A percentile compares a stretch with the other conserved stretches of the same genome.
Evolutionary conservation across 2,888 invertebrate species (phyloP).

Genomic region (Girardia tigrina): DNA sequence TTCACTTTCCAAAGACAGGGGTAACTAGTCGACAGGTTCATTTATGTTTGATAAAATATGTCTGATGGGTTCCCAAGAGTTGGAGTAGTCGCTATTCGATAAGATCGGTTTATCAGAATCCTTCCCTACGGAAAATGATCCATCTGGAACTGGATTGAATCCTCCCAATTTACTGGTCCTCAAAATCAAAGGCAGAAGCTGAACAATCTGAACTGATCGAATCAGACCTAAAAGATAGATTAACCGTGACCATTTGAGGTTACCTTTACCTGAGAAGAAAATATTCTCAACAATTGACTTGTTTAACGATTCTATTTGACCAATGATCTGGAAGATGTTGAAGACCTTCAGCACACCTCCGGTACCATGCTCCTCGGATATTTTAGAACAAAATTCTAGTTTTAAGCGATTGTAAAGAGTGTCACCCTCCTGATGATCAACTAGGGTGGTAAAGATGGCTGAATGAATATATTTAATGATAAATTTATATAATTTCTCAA

Average conservation of each 20-base stretch:
- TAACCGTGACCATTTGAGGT: background rate
- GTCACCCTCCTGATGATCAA: background rate
- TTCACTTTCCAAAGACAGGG: too few relatives aligned
- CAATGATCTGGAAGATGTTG: background rate
- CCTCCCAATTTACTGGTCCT: background rate
- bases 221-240: background rate
- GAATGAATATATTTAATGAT: too few relatives aligned
- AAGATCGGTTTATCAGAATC: background rate
- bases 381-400: background rate
- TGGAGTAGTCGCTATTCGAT: background rate
- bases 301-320: background rate
- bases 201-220: slow-evolving; percentile 3
- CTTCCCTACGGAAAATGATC: background rate
- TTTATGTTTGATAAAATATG: background rate
- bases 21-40: background rate
- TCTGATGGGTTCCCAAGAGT: background rate
- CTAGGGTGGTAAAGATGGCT: background rate
- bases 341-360: background rate
- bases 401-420: background rate
- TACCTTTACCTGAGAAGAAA: background rate
- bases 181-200: background rate
- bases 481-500: too few relatives aligned
- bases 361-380: background rate
- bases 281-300: background rate
- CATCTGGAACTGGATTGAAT: background rate